Evolutionary conservation across 2,888 invertebrate genomes (phyloP), one percentile per base, ranked within the genome.

Genomic region (Zaprionus lineosus): DNA sequence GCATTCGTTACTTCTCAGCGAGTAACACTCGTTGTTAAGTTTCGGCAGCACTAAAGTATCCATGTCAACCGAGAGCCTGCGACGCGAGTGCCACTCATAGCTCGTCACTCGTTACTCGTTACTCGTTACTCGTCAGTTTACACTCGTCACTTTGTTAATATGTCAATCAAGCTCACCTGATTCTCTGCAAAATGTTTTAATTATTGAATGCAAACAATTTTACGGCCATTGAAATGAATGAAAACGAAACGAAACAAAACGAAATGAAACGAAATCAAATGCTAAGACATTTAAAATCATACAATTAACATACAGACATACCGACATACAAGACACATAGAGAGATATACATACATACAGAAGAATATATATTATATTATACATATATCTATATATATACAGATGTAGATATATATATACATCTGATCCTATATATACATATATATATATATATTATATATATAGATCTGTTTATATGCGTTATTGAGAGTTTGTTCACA

Each of bases 121-220:
- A 18, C 8, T 37, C 21, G 46, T 18, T 24, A 31, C 12, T 31
- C 34, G 39, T 37, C 29, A n/a, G n/a, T n/a, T n/a, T n/a, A n/a
- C n/a, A n/a, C n/a, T n/a, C n/a, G n/a, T n/a, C n/a, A n/a, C n/a
- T n/a, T n/a, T n/a, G n/a, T n/a, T n/a, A n/a, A n/a, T n/a, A n/a
- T n/a, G n/a, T n/a, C n/a, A n/a, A n/a, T n/a, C n/a, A n/a, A n/a
- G 65, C 65, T 67, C 71, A 67, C 71, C 71, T 67, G 71, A 29
- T 44, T 41, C 28, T 43, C 28, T 55, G 50, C 28, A 31, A 59
- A 59, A 56, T 47, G 36, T 3, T 21, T 21, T 21, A 21, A 21
- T 21, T 21, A 21, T 5, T 5, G 21, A 21, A 21, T 21, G 7
- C 7, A 21, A 5, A 21, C 21, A 5, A 21, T 5, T 5, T 9